A percentile compares a stretch with the other conserved stretches of the same genome.
These are phyloP conservation scores for Ischnus inquisitorius DNA, from an alignment of 2,888 invertebrate species.

Conservation along the genomic window DNA sequence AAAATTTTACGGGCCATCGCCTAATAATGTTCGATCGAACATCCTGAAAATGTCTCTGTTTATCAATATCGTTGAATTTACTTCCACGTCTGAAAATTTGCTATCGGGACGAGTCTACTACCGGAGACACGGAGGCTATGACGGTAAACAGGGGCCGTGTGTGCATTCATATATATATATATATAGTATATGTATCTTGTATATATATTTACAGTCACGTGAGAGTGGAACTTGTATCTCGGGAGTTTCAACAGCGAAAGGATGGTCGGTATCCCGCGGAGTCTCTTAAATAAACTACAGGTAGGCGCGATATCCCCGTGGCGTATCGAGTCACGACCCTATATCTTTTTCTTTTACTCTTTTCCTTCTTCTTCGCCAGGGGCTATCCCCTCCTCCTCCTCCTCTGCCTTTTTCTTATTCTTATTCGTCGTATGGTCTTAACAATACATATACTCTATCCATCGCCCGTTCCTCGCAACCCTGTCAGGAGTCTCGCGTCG, in stretches of 20 bases:
- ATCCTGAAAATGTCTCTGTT: not conserved
- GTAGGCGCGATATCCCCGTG: constrained; percentile 76
- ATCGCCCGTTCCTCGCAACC: constrained; percentile 44
- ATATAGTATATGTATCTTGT: not conserved
- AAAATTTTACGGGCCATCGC: no score
- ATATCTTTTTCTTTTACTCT: constrained; percentile 47
- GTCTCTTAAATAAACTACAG: constrained; percentile 78
- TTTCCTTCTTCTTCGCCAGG: constrained; percentile 52
- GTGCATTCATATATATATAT: not conserved
- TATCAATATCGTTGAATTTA: not conserved
- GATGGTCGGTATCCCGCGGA: constrained; percentile 73
- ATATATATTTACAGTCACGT: constrained; percentile 37
- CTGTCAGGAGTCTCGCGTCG: constrained; percentile 31
- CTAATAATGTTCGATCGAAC: no score
- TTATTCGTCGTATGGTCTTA: constrained; percentile 47
- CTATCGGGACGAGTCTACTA: not conserved
- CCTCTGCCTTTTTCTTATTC: not conserved
- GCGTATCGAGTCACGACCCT: constrained; percentile 72
- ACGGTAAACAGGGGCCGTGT: not conserved
- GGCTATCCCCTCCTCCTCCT: constrained; percentile 51
- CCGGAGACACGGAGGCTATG: constrained; percentile 13
- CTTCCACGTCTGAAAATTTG: constrained; percentile 5
- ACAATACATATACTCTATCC: constrained; percentile 55
- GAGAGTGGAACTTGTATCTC: constrained; percentile 54
- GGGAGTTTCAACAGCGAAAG: constrained; percentile 44